Percentiles rank a stretch among this genome's conserved stretches.
These are phyloP conservation scores for Mellivora capensis DNA, from an alignment of 2,113 vertebrate genomes.

Conservation along the genomic window DNA sequence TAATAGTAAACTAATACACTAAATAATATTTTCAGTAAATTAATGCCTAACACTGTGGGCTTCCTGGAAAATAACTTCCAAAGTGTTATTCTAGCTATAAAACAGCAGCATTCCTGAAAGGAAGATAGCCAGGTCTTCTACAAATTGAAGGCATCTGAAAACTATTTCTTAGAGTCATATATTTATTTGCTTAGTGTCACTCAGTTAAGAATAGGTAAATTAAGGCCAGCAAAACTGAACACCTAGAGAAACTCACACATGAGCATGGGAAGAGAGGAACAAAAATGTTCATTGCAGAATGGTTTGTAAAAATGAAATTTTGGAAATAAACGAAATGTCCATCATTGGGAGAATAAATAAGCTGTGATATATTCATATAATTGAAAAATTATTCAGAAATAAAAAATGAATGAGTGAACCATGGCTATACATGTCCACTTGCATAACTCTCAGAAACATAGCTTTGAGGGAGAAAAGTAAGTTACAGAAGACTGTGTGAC, in stretches of 20 bases:
- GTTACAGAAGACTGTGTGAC: neutral
- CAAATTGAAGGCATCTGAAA: conserved; percentile 52
- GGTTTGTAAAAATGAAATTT: neutral
- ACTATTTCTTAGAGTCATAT: conserved; percentile 5
- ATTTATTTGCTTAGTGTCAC: conserved; percentile 51
- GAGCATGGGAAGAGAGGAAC: neutral
- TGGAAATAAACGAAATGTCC: neutral
- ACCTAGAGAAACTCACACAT: neutral
- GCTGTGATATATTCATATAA: neutral
- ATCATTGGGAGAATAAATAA: neutral
- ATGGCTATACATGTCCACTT: neutral
- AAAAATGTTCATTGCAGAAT: neutral
- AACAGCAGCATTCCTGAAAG: conserved; percentile 5
- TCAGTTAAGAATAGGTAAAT: conserved; percentile 20
- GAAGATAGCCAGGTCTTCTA: neutral
- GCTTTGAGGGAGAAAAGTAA: neutral
- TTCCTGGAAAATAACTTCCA: conserved; percentile 25
- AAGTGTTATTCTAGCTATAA: conserved; percentile 8
- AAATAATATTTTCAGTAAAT: neutral
- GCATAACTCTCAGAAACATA: neutral
- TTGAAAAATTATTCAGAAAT: conserved; percentile 12
- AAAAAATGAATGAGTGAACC: neutral
- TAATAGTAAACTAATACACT: neutral
- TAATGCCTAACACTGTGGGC: neutral
- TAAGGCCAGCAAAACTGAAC: neutral